Base-by-base conservation (phyloP, 2,888 invertebrate genomes). In the Diloba caeruleocephala region DNA sequence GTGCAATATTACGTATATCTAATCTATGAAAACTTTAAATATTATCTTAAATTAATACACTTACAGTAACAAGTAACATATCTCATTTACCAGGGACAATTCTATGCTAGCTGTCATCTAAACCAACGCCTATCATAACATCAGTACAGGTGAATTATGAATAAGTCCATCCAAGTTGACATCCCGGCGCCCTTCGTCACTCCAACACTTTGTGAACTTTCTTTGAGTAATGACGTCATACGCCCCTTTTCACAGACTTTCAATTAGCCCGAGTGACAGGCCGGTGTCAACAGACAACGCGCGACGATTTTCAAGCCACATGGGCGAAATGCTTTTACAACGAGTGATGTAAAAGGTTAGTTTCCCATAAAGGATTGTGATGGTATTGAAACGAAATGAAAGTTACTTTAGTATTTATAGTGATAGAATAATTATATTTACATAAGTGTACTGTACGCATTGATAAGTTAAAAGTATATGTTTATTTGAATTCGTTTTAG, bases 221-320 rank as follows among this genome's bases (percentile, higher is more conserved):
- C 69, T 63, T 67, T 50, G 28, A 17, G 49, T 59, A 58, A 67
- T 58, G 74, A 67, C 58, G 63, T 59, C 56, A 59, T 8, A 48
- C 49, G 63, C 32, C 67, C 67, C 71, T 70, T 72, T 70, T 71
- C 63, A 73, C 39, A 23, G 56, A 55, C 52, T 71, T 71, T 73
- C 71, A 71, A 71, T 73, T 71, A 71, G 70, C 59, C 28, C 32
- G 55, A 73, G 71, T 73, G 74, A 69, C 73, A 57, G 55, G 39
- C 23, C 50, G 10, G 28, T 44, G 25, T 28, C 2, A 31, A 25
- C 21, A 31, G 36, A 33, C 31, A 45, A 32, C 12, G 6, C 44
- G 10, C 13, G 26, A 45, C 17, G 29, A 26, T 44, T 58, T 26
- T 6, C 28, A 15, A 3, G 29, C 19, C 33, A 28, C 26, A 33